Base-by-base conservation (phyloP, 2,113 vertebrate genomes). In the Glareola pratincola region DNA sequence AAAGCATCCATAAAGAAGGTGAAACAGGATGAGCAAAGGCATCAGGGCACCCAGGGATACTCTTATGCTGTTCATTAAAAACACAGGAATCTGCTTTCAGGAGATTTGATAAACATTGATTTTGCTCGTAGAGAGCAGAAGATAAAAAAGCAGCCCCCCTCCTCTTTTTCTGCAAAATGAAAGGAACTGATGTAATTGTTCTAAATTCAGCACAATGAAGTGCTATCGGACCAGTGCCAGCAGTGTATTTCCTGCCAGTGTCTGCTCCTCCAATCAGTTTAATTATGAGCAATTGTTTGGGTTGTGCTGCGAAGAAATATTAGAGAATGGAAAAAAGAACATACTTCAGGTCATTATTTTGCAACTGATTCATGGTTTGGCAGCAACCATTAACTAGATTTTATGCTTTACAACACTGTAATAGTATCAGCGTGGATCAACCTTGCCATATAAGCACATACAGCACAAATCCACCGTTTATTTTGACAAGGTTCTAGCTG, bases 281-380 rank as follows among this genome's bases (percentile, higher is more conserved):
- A 98, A 98, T 98, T 98, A 98, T 98, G 98, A 98, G 94, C 96
- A 97, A 98, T 98, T 98, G 97, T 98, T 98, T 98, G 98, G 98
- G 98, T 97, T 97, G 92, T 43, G 87, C 98, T 98, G 96, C 95
- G 96, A 96, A 98, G 97, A 98, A 97, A 97, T 98, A 98, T 98
- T 98, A 98, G 97, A 98, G 98, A 98, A 98, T 98, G 98, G 98
- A 98, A 98, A 98, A 98, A 98, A 97, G 95, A 98, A 78, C 96
- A 96, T 96, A 94, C 93, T 97, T 97, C 92, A 95, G 97, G 98
- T 98, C 81, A 21, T 97, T 96, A 95, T 96, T 97, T 97, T 96
- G 94, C 92, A 97, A 97, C 98, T 98, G 98, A 98, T 98, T 98
- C 98, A 98, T 98, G 97, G 88, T 95, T 98, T 98, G 98, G 98